Percentiles rank a stretch among this genome's conserved stretches.
These are phyloP conservation scores for Asteroscopus sphinx DNA, from an alignment of 2,888 invertebrate genomes.

Conservation along the genomic window DNA sequence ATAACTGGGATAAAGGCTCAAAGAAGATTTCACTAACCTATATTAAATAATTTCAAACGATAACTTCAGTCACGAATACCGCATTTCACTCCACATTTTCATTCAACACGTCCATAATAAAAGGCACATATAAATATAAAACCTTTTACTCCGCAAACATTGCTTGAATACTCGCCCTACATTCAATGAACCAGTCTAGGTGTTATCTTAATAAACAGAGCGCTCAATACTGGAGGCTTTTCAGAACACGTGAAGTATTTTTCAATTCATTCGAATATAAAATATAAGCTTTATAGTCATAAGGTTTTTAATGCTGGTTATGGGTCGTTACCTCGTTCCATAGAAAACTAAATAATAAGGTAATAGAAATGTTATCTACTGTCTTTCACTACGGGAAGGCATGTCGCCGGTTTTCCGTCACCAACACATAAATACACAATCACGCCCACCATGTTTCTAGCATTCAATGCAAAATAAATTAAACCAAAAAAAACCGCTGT, in stretches of 20 bases:
- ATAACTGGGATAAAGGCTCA: too few relatives aligned
- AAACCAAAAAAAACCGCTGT: too few relatives aligned
- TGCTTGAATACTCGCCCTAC: constrained; percentile 10
- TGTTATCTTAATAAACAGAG: constrained; percentile 21
- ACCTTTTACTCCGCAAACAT: constrained; percentile 4
- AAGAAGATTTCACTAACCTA: too few relatives aligned
- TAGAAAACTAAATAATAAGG: too few relatives aligned
- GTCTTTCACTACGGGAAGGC: too few relatives aligned
- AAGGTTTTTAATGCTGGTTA: not conserved
- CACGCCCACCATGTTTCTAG: too few relatives aligned
- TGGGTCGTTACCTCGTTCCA: too few relatives aligned
- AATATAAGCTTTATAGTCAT: not conserved
- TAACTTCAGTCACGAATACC: not conserved
- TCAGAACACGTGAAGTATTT: constrained; percentile 16
- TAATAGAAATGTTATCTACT: too few relatives aligned
- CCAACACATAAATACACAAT: too few relatives aligned
- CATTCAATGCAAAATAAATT: too few relatives aligned
- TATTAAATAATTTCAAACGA: too few relatives aligned
- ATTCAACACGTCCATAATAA: not conserved
- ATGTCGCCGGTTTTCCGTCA: too few relatives aligned
- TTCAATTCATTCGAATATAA: constrained; percentile 7
- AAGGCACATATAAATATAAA: not conserved
- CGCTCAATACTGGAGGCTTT: constrained; percentile 12
- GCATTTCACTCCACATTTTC: not conserved
- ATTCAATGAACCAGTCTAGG: constrained; percentile 9